Base-by-base conservation (phyloP, 2,797 vertebrate genomes). In the Liasis olivaceus region DNA sequence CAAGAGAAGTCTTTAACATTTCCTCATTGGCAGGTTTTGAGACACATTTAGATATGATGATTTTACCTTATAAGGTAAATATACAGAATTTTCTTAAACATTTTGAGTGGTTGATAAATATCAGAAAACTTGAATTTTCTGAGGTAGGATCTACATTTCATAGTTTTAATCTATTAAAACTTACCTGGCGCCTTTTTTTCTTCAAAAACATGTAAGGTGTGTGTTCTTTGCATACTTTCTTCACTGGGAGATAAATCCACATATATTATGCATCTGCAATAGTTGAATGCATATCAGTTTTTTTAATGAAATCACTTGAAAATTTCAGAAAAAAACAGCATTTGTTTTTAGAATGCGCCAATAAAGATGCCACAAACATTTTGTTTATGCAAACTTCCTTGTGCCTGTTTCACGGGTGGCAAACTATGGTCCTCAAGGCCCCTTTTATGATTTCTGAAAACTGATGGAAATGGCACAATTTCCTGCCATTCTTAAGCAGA, bases 21-120 rank as follows among this genome's bases (percentile, higher is more conserved):
- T 20, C 60, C 31, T 93, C 93, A 93, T 92, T 77, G 47, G 4
- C 91, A 59, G 58, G 60, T 94, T 95, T 96, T 89, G 90, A 28
- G 28, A 77, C 22, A 31, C 28, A 72, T n/a, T 58, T 28, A 77
- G 28, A 91, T 54, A 54, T 28, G 42, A 85, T 51, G 17, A 63
- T 54, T 62, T 88, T 77, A 51, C 87, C 36, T 15, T 6, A 6
- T 69, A 69, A 87, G 31, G 31, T 15, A 77, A 36, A 84, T 24
- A 85, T 58, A 9, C 31, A 31, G 56, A 60, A 59, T 72, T 47
- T 22, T 15, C 47, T 26, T 4, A 60, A 72, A 42, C 42, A 31
- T 88, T 47, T 66, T 91, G 36, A 47, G 5, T 31, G 72, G 64
- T 3, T 88, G 28, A 47, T 54, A 88, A 88, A 62, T 81, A 31